Evolutionary conservation across 2,113 vertebrate genomes (phyloP), one percentile per base, ranked within the genome.

Genomic region (Drymodes brunneopygia): DNA sequence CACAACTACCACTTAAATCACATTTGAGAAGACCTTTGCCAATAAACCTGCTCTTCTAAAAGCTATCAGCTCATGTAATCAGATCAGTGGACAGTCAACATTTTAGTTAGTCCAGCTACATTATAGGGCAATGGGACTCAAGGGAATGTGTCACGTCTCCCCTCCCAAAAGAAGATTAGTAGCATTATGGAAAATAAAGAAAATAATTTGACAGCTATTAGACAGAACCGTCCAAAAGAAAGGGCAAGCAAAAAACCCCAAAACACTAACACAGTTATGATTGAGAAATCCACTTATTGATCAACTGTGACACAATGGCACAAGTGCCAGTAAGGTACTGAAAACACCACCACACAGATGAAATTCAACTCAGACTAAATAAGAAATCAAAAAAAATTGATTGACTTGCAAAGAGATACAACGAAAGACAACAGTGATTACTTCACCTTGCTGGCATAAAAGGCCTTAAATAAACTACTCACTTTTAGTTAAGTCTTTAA

Each of bases 61-160:
- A 74, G 29, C 27, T 6, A 25, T 42, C 54, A 56, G 17, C 25
- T 88, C 40, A 22, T 3, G 14, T 7, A 47, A 33, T 15, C 54
- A 42, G 9, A 79, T 35, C 27, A 66, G 65, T 2, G 6, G 56
- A 51, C 40, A 33, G 27, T 4, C 27, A 70, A 33, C 9, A 15
- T 19, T 36, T 58, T 19, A 51, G 56, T 35, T 19, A 53, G 33
- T 8, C 33, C 48, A n/a, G 33, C 3, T 42, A 40, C 33, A 14
- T 22, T 58, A 13, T 0, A n/a, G 18, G 13, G 7, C 2, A 54
- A 66, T 27, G 1, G 1, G 40, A 72, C 23, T 61, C 10, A 7
- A 0, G 5, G n/a, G 1, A 66, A 58, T 1, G 3, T 8, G 7
- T 42, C n/a, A 38, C 27, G 67, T 10, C 47, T 62, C 56, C 12